Base-by-base conservation (phyloP, 2,797 vertebrate species). In the Poecilia gillii region DNA sequence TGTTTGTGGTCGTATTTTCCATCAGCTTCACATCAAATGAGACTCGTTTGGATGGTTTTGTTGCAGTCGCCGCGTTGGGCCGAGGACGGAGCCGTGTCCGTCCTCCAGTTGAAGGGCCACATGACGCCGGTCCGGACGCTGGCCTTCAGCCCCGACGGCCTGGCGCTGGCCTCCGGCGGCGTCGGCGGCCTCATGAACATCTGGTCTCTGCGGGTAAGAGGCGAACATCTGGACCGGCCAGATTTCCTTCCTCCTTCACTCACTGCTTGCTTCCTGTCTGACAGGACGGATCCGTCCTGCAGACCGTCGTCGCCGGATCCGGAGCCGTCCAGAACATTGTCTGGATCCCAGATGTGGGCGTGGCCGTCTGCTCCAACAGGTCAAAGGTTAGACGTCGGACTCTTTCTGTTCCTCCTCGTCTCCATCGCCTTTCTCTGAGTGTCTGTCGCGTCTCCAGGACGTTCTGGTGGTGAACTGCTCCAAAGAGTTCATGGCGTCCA, bases 341-440 rank as follows among this genome's bases (percentile, higher is more conserved):
- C n/a, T 99, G 98, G 98, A 98, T 99, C 88, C 97, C 98, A 75
- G 98, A 99, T 79, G 97, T 99, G 68, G 98, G 98, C 0, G 96
- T 99, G 5, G 98, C 98, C 36, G 96, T 97, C 81, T 99, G 98
- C 82, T 99, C 98, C 88, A 99, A 98, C 91, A 97, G 98, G 94
- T 99, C 98, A 76, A 99, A 99, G 97, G 98, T 98, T 84, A 90
- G 45, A 33, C 1, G 1, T 75, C 0, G 53, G 1, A 1, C 16
- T 49, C 2, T 16, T n/a, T 57, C 7, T 16, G 4, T 9, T 25
- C 8, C 64, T 41, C 36, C 20, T 23, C 3, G 0, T 31, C 25
- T 45, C 31, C 28, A 6, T 9, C 39, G 3, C n/a, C 25, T 73
- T 66, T 28, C 1, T 59, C 14, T n/a, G 0, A 25, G 55, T 33